A percentile compares a stretch with the other conserved stretches of the same genome.
phyloP scores from a whole-genome alignment of 2,888 invertebrate species.

The Sesia apiformis region DNA sequence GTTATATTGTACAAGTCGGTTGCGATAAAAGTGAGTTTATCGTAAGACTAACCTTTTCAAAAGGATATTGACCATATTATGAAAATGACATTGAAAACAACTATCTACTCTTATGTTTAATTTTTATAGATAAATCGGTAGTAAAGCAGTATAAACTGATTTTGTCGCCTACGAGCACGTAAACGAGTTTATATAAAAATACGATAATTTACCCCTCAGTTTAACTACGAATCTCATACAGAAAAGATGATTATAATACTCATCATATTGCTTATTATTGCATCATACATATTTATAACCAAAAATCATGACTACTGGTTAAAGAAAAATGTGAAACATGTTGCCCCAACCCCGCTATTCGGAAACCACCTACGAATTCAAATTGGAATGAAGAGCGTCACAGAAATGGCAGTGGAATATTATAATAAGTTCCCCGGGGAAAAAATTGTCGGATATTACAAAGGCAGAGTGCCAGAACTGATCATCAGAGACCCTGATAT shows the following conservation, averaged over 20 bases:
- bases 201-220: too few relatives aligned
- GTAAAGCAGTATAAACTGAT: too few relatives aligned
- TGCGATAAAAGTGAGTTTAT: too few relatives aligned
- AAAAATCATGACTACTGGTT: conserved; percentile 40
- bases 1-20: too few relatives aligned
- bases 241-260: conserved; percentile 2
- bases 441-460: conserved; percentile 44
- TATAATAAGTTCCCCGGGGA: conserved; percentile 43
- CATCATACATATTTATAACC: conserved; percentile 31
- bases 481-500: conserved; percentile 42
- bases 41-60: too few relatives aligned
- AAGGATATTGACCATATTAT: too few relatives aligned
- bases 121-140: too few relatives aligned
- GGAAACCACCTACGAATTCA: conserved; percentile 34
- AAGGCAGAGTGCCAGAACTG: conserved; percentile 37
- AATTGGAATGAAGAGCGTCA: conserved; percentile 27
- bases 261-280: conserved; percentile 13
- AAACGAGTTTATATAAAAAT: too few relatives aligned
- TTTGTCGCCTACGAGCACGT: too few relatives aligned
- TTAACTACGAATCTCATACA: too few relatives aligned
- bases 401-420: conserved; percentile 24
- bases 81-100: too few relatives aligned
- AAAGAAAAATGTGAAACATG: conserved; percentile 38
- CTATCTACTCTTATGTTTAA: too few relatives aligned
- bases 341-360: conserved; percentile 34